Conservation (phyloP, 2,113 vertebrate species). For the Bubalus kerabau region DNA sequence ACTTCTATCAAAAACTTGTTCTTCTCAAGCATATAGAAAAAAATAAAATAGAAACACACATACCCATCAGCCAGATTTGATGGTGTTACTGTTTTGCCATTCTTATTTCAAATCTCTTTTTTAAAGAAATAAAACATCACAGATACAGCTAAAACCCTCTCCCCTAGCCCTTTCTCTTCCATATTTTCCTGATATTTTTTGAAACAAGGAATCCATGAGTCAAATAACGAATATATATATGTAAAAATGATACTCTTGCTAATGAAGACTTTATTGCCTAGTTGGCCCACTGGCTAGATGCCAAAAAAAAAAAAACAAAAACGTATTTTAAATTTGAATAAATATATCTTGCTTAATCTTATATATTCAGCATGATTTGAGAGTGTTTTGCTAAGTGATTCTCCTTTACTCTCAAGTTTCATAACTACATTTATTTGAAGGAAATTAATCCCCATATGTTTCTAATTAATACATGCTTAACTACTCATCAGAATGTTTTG, state of each 20-base stretch:
- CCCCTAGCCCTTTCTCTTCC: background rate
- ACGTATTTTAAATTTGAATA: constrained; percentile 9
- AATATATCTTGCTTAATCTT: constrained; percentile 16
- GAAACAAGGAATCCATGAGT: background rate
- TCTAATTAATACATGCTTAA: constrained; percentile 52
- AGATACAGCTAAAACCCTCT: background rate
- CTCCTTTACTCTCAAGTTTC: constrained; percentile 12
- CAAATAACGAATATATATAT: background rate
- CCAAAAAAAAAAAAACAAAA: background rate
- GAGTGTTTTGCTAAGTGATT: constrained; percentile 22
- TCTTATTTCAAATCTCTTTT: background rate
- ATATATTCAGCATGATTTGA: constrained; percentile 30
- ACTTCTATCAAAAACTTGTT: background rate
- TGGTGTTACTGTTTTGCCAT: background rate
- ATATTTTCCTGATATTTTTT: background rate
- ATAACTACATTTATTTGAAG: constrained; percentile 27
- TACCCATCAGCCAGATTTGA: background rate
- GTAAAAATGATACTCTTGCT: background rate
- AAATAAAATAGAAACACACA: background rate
- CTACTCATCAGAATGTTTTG: constrained; percentile 39
- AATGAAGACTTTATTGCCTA: background rate
- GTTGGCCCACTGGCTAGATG: background rate
- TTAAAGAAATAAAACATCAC: background rate
- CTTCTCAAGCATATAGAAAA: background rate
- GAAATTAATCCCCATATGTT: constrained; percentile 37